Conservation (phyloP, 2,888 invertebrate genomes). For the Latrodectus hesperus region DNA sequence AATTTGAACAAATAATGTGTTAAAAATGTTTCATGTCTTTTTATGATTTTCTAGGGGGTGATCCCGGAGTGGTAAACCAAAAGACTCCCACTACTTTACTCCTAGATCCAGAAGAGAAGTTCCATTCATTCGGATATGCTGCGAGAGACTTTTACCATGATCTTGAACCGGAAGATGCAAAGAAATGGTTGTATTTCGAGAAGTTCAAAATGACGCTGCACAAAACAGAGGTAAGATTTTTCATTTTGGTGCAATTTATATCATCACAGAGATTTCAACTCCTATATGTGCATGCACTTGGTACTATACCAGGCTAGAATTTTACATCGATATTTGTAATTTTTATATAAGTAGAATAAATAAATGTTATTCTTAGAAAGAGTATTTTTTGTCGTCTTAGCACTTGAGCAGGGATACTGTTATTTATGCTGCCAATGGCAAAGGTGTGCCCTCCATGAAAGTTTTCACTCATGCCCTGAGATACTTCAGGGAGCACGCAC, state of each 20-base stretch:
- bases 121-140: constrained; percentile 78
- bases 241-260: background rate
- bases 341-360: no score
- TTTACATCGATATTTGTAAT: no score
- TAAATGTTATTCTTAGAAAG: no score
- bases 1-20: no score
- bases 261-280: background rate
- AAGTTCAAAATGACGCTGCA: constrained; percentile 79
- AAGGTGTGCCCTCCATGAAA: constrained; percentile 76
- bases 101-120: constrained; percentile 77
- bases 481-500: constrained; percentile 78
- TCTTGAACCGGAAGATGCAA: constrained; percentile 77
- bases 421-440: constrained; percentile 77
- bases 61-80: constrained; percentile 78
- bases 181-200: constrained; percentile 78
- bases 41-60: constrained; percentile 71
- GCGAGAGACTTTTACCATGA: constrained; percentile 78
- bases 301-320: no score
- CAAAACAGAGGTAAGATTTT: constrained; percentile 75
- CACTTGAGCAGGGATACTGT: constrained; percentile 76
- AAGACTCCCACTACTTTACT: constrained; percentile 78
- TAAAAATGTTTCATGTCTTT: no score
- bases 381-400: constrained; percentile 72
- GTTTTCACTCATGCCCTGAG: constrained; percentile 77
- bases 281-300: background rate